Base-by-base conservation (phyloP, 37 sponge, comb jelly and placozoan species). In the Spongilla lacustris region DNA sequence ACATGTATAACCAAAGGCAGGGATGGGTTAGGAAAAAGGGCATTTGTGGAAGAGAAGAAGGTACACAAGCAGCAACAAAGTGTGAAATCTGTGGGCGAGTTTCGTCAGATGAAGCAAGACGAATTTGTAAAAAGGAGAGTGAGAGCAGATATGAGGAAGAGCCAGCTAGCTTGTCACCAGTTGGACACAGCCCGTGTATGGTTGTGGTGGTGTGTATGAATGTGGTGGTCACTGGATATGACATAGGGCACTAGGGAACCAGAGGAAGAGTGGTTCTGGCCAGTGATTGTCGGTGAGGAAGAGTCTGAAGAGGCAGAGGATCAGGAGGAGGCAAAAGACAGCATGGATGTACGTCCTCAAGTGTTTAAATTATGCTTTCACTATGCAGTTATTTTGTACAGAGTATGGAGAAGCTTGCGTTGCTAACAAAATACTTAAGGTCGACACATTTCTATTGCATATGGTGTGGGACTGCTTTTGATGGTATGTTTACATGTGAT, bases 391-490 rank as follows among this genome's bases (percentile, higher is more conserved):
- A 24, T 17, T 71, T 72, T 27, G 23, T 68, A 26, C 70, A 89
- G 82, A 31, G 34, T 34, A 68, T 29, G 28, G 81, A 81, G 14
- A 50, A 88, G 32, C 80, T 94, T 9, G 76, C 50, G 21, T 25
- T 32, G 27, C 66, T 94, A 29, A 87, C 77, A 30, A 21, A 66
- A 5, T 94, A 94, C 50, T 81, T 94, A 33, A 71, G 95, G 4
- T n/a, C 36, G 1, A 76, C 77, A 1, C 89, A 94, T 67, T 79
- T 25, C 81, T 94, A 94, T 78, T 94, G 95, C 49, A 82, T 90
- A 68, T 94, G 94, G 94, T 94, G 94, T 90, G 94, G 94, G 26
- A 91, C 83, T 30, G 83, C 86, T 29, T 91, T 83, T 77, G 66
- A 86, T 50, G 84, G 91, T 91, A 76, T 36, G 81, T 32, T 10